These are phyloP conservation scores for Amphipoea oculea DNA, from an alignment of 2,888 invertebrate species.

Conservation along the genomic window DNA sequence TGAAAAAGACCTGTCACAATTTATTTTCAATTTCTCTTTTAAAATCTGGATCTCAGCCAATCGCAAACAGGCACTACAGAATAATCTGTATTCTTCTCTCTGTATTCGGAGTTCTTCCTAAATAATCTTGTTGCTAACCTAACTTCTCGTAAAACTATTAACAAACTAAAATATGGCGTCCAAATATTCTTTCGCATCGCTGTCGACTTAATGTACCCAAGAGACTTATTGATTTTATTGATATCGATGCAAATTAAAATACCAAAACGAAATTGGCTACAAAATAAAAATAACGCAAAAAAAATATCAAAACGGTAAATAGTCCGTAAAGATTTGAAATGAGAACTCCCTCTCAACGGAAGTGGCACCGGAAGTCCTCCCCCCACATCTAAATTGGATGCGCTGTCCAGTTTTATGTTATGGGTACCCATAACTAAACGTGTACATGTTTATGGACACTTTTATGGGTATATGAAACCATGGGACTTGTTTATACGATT, in stretches of 20 bases:
- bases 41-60: too few relatives aligned
- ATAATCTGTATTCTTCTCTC: too few relatives aligned
- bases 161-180: too few relatives aligned
- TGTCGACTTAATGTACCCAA: too few relatives aligned
- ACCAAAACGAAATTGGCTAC: background rate
- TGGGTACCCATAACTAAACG: constrained; percentile 38
- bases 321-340: constrained; percentile 49
- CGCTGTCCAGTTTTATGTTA: constrained; percentile 61
- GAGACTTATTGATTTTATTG: too few relatives aligned
- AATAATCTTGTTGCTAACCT: too few relatives aligned
- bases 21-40: too few relatives aligned
- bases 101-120: too few relatives aligned
- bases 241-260: background rate
- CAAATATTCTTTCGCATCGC: too few relatives aligned
- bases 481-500: constrained; percentile 45
- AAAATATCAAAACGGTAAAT: constrained; percentile 9
- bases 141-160: too few relatives aligned
- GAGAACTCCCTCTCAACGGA: constrained; percentile 58
- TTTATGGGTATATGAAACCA: constrained; percentile 55
- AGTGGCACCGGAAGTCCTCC: constrained; percentile 55
- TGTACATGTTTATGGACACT: constrained; percentile 50
- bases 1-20: too few relatives aligned
- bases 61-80: too few relatives aligned
- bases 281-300: background rate
- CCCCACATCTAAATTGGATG: constrained; percentile 63